Conservation (phyloP, 2,113 vertebrate genomes). For the Periophthalmus modestus region DNA sequence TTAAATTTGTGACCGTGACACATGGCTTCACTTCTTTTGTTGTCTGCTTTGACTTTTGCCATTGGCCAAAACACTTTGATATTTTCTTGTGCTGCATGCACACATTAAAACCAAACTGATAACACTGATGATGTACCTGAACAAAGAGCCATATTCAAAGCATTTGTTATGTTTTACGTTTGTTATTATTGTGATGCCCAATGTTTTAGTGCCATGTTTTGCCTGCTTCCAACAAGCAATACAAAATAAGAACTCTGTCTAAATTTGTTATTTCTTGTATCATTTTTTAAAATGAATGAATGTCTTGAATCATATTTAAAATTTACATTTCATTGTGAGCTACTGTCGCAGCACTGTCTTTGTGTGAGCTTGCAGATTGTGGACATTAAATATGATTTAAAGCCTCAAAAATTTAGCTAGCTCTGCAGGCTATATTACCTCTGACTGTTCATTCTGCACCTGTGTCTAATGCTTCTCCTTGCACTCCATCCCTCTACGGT, state of each 20-base stretch:
- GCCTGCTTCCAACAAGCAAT: conserved; percentile 9
- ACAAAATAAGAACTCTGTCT: conserved; percentile 50
- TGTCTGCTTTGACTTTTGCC: background rate
- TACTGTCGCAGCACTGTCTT: background rate
- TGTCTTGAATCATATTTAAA: background rate
- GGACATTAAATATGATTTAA: background rate
- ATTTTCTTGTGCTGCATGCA: background rate
- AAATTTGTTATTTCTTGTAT: conserved; percentile 12
- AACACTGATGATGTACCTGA: background rate
- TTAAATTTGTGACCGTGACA: background rate
- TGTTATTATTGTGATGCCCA: background rate
- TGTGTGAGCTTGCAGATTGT: conserved; percentile 10
- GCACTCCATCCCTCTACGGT: background rate
- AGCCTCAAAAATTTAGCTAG: conserved; percentile 5
- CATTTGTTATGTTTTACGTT: background rate
- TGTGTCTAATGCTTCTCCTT: conserved; percentile 10
- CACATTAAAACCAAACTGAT: background rate
- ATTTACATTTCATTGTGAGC: background rate
- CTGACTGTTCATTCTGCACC: background rate
- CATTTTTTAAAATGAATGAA: conserved; percentile 19
- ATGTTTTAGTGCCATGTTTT: background rate
- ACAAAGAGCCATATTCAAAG: background rate
- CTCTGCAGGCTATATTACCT: background rate
- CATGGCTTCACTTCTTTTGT: background rate
- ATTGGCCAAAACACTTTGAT: background rate